These are phyloP conservation scores for Lordiphosa andalusiaca DNA, from an alignment of 2,888 invertebrate species.

Conservation along the genomic window DNA sequence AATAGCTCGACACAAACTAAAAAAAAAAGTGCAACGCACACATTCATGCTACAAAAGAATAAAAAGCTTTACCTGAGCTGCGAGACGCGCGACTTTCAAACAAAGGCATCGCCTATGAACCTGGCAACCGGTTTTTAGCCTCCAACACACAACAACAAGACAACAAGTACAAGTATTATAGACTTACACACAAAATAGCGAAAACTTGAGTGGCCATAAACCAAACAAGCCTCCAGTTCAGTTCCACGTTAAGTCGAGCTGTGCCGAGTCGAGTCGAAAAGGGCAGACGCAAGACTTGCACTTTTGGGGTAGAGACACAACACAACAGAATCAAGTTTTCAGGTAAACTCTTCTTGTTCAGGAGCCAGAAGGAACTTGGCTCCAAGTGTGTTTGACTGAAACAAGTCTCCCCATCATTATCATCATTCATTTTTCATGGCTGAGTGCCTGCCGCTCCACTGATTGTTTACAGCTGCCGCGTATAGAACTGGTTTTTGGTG, in stretches of 20 bases:
- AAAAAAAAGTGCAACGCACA: conserved; percentile 21
- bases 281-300: conserved; percentile 40
- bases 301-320: conserved; percentile 38
- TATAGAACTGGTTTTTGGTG: conserved; percentile 51
- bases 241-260: conserved; percentile 29
- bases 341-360: conserved; percentile 21
- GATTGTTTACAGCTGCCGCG: conserved; percentile 74
- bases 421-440: conserved; percentile 75
- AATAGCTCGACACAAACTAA: conserved; percentile 28
- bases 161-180: conserved; percentile 17
- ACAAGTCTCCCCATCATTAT: conserved; percentile 52
- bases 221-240: conserved; percentile 46
- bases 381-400: conserved; percentile 52
- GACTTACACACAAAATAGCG: conserved; percentile 52
- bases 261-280: conserved; percentile 23
- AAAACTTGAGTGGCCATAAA: conserved; percentile 63
- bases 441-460: conserved; percentile 74
- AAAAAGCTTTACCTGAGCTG: conserved; percentile 22
- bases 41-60: conserved; percentile 11
- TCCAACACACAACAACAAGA: conserved; percentile 38
- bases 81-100: conserved; percentile 37
- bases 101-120: conserved; percentile 69
- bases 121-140: conserved; percentile 61
- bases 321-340: conserved; percentile 39
- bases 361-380: conserved; percentile 28